Percentiles rank a stretch among this genome's conserved stretches.
phyloP scores from a whole-genome alignment of 2,113 vertebrate genomes.

The Parus major region DNA sequence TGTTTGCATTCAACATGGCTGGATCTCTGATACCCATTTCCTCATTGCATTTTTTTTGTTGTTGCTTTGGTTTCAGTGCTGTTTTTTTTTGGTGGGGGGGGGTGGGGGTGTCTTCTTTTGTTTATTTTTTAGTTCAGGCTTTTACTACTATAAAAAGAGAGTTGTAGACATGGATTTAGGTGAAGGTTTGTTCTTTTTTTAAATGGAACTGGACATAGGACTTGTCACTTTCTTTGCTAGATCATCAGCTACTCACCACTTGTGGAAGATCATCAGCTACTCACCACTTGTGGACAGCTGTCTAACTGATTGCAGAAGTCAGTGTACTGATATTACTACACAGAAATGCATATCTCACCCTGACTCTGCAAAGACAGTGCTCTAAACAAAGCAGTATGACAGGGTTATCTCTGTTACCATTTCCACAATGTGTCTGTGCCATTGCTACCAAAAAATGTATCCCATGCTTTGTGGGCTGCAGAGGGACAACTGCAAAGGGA shows the following conservation, averaged over 20 bases:
- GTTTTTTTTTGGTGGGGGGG: neutral
- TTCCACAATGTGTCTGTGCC: neutral
- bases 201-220: neutral
- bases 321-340: neutral
- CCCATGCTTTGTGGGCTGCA: neutral
- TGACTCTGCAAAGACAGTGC: neutral
- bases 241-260: neutral
- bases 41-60: neutral
- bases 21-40: neutral
- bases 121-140: neutral
- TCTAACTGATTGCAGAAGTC: neutral
- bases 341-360: neutral
- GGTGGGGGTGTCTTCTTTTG: too few species aligned
- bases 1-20: neutral
- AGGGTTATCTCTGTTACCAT: neutral
- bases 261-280: neutral
- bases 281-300: neutral
- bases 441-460: neutral
- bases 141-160: neutral
- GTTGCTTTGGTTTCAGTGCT: neutral
- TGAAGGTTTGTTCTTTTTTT: accelerated
- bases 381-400: neutral
- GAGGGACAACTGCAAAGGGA: neutral
- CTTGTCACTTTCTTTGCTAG: neutral
- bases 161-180: neutral